A percentile compares a stretch with the other conserved stretches of the same genome.
Conservation (phyloP, 2,888 invertebrate genomes). For the Augiades crinisus region DNA sequence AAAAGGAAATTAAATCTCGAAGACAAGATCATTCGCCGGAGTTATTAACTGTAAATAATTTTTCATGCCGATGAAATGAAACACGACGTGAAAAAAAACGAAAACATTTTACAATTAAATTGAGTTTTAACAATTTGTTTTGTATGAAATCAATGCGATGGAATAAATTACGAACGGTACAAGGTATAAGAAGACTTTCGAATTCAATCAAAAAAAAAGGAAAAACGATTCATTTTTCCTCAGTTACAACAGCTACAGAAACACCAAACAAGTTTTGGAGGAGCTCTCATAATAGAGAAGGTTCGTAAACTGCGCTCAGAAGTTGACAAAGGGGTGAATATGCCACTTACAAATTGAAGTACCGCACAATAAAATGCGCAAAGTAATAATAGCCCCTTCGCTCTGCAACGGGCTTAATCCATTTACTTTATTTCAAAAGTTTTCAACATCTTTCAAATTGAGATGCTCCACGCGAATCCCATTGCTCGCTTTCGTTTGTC, state of each 20-base stretch:
- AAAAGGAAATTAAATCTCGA: constrained; percentile 1
- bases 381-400: constrained; percentile 12
- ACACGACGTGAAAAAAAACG: no score
- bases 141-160: no score
- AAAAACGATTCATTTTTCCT: neutral
- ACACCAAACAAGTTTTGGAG: neutral
- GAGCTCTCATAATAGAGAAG: constrained; percentile 4
- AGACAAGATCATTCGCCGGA: neutral
- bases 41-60: neutral
- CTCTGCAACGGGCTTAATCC: constrained; percentile 7
- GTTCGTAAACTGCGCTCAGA: constrained; percentile 9
- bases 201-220: neutral
- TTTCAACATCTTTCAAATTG: constrained; percentile 8
- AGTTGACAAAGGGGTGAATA: constrained; percentile 13
- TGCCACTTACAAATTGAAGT: constrained; percentile 12
- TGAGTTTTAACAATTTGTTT: no score
- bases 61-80: no score
- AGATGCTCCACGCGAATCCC: constrained; percentile 1
- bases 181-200: neutral
- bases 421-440: constrained; percentile 16
- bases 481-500: neutral
- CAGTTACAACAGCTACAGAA: neutral
- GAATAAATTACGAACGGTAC: no score
- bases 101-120: no score
- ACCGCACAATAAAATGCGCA: neutral